These are phyloP conservation scores for Rhopalosiphum padi DNA, from an alignment of 1,140 invertebrate species.

Conservation along the genomic window DNA sequence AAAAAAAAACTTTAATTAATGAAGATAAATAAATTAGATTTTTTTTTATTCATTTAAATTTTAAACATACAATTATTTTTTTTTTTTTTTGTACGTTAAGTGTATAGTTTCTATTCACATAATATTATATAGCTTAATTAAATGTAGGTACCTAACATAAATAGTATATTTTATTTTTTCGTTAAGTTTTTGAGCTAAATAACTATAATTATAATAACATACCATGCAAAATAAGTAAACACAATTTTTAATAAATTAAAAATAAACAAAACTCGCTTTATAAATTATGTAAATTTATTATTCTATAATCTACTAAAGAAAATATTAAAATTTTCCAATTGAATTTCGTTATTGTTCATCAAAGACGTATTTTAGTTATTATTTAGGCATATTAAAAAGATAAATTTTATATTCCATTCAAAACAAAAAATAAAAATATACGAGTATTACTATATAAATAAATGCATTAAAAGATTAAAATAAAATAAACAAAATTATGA, in stretches of 20 bases:
- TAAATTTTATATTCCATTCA: neutral
- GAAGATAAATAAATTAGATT: neutral
- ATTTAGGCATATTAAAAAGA: neutral
- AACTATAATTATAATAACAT: neutral
- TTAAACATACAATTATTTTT: neutral
- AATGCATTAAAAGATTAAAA: neutral
- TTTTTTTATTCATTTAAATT: constrained; percentile 4
- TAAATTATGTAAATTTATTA: neutral
- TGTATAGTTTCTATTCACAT: neutral
- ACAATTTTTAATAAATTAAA: neutral
- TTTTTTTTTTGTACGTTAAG: neutral
- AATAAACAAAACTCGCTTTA: neutral
- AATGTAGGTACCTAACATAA: neutral
- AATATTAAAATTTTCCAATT: neutral
- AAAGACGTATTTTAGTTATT: neutral
- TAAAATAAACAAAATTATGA: neutral
- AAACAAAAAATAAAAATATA: neutral
- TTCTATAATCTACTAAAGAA: neutral
- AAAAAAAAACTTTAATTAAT: constrained; percentile 4
- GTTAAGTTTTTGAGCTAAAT: neutral
- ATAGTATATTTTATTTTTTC: neutral
- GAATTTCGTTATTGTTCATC: neutral
- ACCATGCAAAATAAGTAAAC: neutral
- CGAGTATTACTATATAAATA: neutral
- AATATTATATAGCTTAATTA: neutral